These are phyloP conservation scores for Microhierax caerulescens DNA, from an alignment of 2,797 vertebrate genomes.

Conservation along the genomic window DNA sequence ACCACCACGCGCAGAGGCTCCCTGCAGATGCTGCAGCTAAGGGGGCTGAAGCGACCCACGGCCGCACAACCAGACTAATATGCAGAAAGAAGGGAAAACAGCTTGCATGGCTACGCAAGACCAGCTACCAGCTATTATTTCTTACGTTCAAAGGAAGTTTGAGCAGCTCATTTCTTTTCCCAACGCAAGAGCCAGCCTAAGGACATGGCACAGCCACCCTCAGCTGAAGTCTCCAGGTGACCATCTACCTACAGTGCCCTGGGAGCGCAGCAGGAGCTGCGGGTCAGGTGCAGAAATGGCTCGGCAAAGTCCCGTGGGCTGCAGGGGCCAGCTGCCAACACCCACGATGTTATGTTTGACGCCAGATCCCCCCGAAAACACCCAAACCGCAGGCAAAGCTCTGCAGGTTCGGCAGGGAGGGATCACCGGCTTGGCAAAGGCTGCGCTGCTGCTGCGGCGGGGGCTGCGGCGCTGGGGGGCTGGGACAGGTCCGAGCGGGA, in stretches of 20 bases:
- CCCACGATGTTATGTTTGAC: not conserved
- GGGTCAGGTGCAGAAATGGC: not conserved
- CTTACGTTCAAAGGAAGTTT: not conserved
- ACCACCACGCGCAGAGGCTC: not conserved
- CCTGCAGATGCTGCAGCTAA: not conserved
- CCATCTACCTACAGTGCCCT: rapidly evolving
- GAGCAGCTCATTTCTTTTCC: not conserved
- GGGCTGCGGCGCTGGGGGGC: not conserved
- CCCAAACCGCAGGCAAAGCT: not conserved
- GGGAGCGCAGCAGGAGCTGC: not conserved
- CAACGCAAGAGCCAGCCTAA: rapidly evolving
- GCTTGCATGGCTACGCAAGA: rapidly evolving
- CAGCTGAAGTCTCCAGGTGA: not conserved
- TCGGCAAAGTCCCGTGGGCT: not conserved
- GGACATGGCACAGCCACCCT: rapidly evolving
- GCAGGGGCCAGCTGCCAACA: rapidly evolving
- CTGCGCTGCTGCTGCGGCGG: not conserved
- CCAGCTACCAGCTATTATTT: not conserved
- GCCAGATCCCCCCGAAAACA: not conserved
- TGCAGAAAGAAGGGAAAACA: not conserved
- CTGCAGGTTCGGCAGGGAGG: not conserved
- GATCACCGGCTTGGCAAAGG: not conserved
- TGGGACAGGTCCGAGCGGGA: not conserved
- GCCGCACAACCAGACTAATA: not conserved
- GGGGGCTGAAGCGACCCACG: not conserved